These are phyloP conservation scores for Mythimna ferrago DNA, from an alignment of 2,888 invertebrate genomes.

Conservation along the genomic window DNA sequence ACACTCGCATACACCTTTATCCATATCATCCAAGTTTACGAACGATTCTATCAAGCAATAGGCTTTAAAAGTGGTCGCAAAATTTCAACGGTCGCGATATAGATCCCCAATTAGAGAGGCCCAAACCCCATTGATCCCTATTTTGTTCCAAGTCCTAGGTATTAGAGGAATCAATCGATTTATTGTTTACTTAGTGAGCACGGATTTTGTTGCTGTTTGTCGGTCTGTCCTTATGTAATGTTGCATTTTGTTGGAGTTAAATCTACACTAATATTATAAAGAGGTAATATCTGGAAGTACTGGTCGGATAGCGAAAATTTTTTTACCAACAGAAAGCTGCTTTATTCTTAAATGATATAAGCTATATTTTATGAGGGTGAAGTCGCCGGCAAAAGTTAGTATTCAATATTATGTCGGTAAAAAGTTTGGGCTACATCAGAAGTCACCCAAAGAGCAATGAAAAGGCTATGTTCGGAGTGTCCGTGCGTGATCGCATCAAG, in stretches of 20 bases:
- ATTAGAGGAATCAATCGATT: constrained; percentile 67
- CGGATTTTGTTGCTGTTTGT: constrained; percentile 2
- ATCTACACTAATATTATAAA: no score
- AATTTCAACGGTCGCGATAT: constrained; percentile 69
- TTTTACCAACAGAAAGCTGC: no score
- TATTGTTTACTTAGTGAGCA: constrained; percentile 32
- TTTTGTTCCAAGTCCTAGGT: constrained; percentile 62
- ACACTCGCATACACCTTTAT: constrained; percentile 26
- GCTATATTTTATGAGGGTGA: no score
- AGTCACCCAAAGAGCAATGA: no score
- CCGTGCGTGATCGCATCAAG: no score
- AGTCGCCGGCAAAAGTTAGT: no score
- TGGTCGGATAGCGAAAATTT: no score
- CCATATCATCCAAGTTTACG: constrained; percentile 49
- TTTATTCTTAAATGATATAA: no score
- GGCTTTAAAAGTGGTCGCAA: constrained; percentile 75
- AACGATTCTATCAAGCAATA: constrained; percentile 48
- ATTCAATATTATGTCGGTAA: no score
- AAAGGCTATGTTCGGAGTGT: no score
- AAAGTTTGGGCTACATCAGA: no score
- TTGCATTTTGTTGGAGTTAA: not conserved
- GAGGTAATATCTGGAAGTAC: no score
- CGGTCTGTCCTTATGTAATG: constrained; percentile 16
- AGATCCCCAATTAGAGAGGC: constrained; percentile 74
- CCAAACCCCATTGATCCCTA: constrained; percentile 68